Evolutionary conservation across 2,888 invertebrate genomes (phyloP).

Genomic region (Phalangium opilio): DNA sequence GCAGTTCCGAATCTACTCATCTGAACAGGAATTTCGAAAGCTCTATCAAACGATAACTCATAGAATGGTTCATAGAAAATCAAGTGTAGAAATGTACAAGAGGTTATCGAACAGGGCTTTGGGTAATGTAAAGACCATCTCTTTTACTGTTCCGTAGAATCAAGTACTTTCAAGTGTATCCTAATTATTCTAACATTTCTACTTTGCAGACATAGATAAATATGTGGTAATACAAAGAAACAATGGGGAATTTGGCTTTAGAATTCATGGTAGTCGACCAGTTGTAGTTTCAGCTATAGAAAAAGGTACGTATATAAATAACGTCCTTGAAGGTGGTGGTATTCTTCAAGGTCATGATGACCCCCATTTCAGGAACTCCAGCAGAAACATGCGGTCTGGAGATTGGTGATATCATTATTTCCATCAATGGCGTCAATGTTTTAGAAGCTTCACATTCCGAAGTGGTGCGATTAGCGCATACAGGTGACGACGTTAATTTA

Average conservation of each 20-base stretch:
- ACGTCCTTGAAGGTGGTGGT: no score
- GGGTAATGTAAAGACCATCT: conserved; percentile 43
- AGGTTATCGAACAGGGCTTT: conserved; percentile 66
- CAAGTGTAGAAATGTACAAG: conserved; percentile 75
- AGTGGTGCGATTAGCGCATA: conserved; percentile 79
- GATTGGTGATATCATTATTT: conserved; percentile 84
- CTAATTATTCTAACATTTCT: no score
- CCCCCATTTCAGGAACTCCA: conserved; percentile 49
- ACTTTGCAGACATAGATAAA: conserved; percentile 60
- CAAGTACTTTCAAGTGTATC: no score
- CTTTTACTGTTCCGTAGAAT: no score
- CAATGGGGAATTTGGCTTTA: conserved; percentile 76
- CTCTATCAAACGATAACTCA: conserved; percentile 74
- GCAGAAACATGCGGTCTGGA: conserved; percentile 81
- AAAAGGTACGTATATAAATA: conserved; percentile 39
- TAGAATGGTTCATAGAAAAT: conserved; percentile 73
- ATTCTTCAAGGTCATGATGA: no score
- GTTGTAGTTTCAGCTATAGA: conserved; percentile 93
- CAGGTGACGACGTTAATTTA: no score
- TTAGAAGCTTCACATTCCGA: conserved; percentile 85
- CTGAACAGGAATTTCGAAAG: conserved; percentile 70
- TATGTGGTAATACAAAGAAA: conserved; percentile 65
- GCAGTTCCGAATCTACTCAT: conserved; percentile 48
- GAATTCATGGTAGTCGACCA: conserved; percentile 86
- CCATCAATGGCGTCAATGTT: conserved; percentile 77